Conservation (phyloP, 2,888 invertebrate genomes). For the Microctonus hyperodae region DNA sequence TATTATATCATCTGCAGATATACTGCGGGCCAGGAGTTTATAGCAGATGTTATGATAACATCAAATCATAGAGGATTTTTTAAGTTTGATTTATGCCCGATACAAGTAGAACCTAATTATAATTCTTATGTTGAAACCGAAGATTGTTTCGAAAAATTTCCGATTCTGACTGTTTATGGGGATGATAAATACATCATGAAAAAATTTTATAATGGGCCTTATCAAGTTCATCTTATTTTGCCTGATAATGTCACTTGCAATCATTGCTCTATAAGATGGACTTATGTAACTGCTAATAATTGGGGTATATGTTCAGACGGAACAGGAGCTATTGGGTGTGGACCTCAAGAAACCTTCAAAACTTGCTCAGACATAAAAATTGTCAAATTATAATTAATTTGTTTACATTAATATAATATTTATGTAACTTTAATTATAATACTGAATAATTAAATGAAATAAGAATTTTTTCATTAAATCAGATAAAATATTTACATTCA, state of each 20-base stretch:
- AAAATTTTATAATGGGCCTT: conserved; percentile 40
- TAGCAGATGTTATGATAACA: conserved; percentile 60
- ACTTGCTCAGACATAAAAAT: conserved; percentile 65
- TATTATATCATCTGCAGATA: conserved; percentile 48
- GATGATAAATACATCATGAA: conserved; percentile 47
- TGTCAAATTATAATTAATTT: no score
- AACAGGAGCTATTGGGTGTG: conserved; percentile 62
- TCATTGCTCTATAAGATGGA: conserved; percentile 68
- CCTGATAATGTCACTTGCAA: conserved; percentile 64
- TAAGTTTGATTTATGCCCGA: conserved; percentile 64
- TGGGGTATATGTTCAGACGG: conserved; percentile 65
- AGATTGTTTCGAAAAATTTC: conserved; percentile 64
- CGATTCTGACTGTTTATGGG: conserved; percentile 58
- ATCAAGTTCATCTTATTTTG: conserved; percentile 53
- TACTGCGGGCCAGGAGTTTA: conserved; percentile 49
- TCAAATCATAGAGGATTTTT: conserved; percentile 66
- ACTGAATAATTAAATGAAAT: no score
- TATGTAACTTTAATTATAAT: no score
- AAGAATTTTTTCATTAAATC: no score
- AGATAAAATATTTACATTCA: no score
- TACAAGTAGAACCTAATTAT: no score
- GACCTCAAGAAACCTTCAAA: conserved; percentile 65
- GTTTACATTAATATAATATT: no score
- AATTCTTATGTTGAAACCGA: conserved; percentile 63
- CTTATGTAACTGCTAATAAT: conserved; percentile 66